Percentiles rank a stretch among this genome's conserved stretches.
phyloP scores from a whole-genome alignment of 2,797 vertebrate genomes.

The Cirrhinus mrigala region DNA sequence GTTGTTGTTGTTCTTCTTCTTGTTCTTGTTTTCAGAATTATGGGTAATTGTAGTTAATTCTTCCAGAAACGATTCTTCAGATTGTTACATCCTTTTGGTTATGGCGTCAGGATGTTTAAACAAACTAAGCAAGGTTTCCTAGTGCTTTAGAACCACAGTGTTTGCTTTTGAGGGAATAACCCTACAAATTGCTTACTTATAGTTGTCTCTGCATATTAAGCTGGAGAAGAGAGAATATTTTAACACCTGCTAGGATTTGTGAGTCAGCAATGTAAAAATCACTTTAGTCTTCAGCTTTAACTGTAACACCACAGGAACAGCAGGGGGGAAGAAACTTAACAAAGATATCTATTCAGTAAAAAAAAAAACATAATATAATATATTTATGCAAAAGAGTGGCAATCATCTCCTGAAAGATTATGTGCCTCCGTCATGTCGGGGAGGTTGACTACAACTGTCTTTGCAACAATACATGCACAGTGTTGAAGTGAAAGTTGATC shows the following conservation, averaged over 20 bases:
- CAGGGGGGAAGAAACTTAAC: too few species aligned
- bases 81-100: background rate
- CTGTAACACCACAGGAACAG: background rate
- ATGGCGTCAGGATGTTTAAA: background rate
- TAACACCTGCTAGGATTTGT: constrained; percentile 1
- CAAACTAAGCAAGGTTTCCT: background rate
- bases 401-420: background rate
- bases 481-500: background rate
- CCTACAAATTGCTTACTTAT: constrained; percentile 22
- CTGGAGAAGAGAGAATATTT: constrained; percentile 11
- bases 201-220: constrained; percentile 16
- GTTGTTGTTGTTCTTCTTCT: too few species aligned
- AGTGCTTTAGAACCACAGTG: background rate
- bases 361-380: background rate
- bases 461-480: background rate
- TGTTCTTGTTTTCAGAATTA: too few species aligned
- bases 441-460: constrained; percentile 14
- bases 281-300: background rate
- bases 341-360: background rate
- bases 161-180: background rate
- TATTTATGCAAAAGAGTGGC: background rate
- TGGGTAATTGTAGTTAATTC: too few species aligned
- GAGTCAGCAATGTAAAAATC: constrained; percentile 10
- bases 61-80: background rate
- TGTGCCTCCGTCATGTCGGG: background rate